These are phyloP conservation scores for Stomorhina lunata DNA, from an alignment of 2,888 invertebrate genomes.

Conservation along the genomic window DNA sequence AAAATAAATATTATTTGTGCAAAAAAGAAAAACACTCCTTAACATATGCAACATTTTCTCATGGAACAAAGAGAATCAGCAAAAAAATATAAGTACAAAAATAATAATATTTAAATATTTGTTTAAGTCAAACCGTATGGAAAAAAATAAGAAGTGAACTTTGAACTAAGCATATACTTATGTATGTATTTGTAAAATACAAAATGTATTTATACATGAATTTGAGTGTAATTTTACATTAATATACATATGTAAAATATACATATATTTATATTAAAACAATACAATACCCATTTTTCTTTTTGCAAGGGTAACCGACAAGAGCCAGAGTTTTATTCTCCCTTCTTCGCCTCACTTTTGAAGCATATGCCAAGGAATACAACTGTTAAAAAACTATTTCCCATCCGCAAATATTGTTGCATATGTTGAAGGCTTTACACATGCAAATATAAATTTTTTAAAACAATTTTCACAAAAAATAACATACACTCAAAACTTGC, in stretches of 20 bases:
- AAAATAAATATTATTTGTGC: slow-evolving; percentile 25
- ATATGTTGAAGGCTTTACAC: slow-evolving; percentile 57
- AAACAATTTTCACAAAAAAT: neutral
- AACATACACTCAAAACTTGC: slow-evolving; percentile 49
- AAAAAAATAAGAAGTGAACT: neutral
- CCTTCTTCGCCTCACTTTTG: neutral
- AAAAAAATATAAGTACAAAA: neutral
- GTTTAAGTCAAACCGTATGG: slow-evolving; percentile 12
- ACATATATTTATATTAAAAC: neutral
- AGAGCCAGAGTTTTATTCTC: neutral
- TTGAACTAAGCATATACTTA: slow-evolving; percentile 6
- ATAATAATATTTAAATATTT: slow-evolving; percentile 25
- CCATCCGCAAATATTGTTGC: slow-evolving; percentile 49
- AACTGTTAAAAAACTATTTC: slow-evolving; percentile 37
- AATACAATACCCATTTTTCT: too few species aligned
- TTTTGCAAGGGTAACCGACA: neutral
- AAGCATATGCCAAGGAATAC: slow-evolving; percentile 46
- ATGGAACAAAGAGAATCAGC: neutral
- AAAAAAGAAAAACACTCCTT: neutral
- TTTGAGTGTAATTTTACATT: slow-evolving; percentile 9
- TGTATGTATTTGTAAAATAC: too few species aligned
- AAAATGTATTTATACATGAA: neutral
- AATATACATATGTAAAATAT: neutral
- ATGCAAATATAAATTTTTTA: slow-evolving; percentile 46
- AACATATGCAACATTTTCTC: slow-evolving; percentile 25